These are phyloP conservation scores for Nomada fabriciana DNA, from an alignment of 2,888 invertebrate genomes.

Conservation along the genomic window DNA sequence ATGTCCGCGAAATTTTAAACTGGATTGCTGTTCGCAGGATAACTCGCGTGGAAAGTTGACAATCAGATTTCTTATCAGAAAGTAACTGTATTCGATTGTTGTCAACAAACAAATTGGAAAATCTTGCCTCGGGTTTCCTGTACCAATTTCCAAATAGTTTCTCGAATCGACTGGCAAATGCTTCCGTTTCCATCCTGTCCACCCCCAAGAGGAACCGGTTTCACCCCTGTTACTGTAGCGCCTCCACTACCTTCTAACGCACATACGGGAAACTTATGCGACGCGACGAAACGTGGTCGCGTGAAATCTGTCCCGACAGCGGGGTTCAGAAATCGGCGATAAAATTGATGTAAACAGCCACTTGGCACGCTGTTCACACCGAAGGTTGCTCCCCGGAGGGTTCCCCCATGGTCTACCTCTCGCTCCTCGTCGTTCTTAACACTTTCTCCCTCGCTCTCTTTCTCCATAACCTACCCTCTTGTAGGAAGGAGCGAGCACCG, in stretches of 20 bases:
- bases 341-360: constrained; percentile 82
- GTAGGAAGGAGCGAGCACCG: constrained; percentile 46
- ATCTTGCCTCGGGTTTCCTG: too few species aligned
- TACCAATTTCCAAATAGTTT: too few species aligned
- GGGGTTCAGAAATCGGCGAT: constrained; percentile 81
- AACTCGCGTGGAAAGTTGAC: too few species aligned
- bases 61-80: too few species aligned
- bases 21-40: too few species aligned
- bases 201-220: background rate
- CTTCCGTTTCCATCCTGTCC: background rate
- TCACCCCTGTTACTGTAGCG: background rate
- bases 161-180: background rate
- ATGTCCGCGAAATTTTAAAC: too few species aligned
- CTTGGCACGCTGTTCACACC: constrained; percentile 79
- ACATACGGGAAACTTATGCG: constrained; percentile 6
- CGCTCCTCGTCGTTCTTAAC: constrained; percentile 45
- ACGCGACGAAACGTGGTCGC: constrained; percentile 47
- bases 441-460: constrained; percentile 42
- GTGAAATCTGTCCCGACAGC: constrained; percentile 70
- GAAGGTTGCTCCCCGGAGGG: constrained; percentile 75
- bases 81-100: too few species aligned
- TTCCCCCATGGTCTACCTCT: constrained; percentile 35
- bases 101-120: too few species aligned
- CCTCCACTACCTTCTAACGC: background rate
- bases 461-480: constrained; percentile 72